These are phyloP conservation scores for Gyrodactylus bullatarudis DNA, from an alignment of 1,140 invertebrate species.

Conservation along the genomic window DNA sequence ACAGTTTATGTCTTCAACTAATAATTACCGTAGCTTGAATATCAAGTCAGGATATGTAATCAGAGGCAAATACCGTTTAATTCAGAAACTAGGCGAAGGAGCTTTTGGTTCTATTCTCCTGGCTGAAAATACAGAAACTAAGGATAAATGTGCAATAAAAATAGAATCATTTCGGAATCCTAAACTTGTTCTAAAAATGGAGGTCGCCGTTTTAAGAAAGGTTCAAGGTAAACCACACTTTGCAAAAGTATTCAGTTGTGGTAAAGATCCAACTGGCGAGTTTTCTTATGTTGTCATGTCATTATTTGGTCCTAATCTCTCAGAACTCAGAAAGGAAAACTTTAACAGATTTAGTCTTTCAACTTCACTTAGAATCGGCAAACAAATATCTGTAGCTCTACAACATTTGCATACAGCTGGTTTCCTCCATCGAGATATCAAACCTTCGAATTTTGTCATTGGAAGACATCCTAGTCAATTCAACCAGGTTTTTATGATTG, in stretches of 20 bases:
- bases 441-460: constrained; percentile 5
- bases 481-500: constrained; percentile 1
- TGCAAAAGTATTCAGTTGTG: not conserved
- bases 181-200: constrained; percentile 1
- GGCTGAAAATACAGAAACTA: not conserved
- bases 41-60: constrained; percentile 56
- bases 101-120: not conserved
- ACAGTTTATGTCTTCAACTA: not conserved
- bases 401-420: not conserved
- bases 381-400: not conserved
- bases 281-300: constrained; percentile 4
- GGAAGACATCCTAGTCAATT: not conserved
- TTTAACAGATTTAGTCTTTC: not conserved
- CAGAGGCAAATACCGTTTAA: constrained; percentile 88
- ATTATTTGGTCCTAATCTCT: not conserved
- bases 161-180: not conserved
- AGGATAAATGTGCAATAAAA: not conserved
- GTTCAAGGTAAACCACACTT: not conserved
- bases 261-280: not conserved
- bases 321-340: not conserved
- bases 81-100: constrained; percentile 18
- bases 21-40: not conserved
- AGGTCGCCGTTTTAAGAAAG: not conserved
- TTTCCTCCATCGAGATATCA: constrained; percentile 6
- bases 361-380: not conserved